Evolutionary conservation across 2,113 vertebrate genomes (phyloP).

Genomic region (Xenopus tropicalis): DNA sequence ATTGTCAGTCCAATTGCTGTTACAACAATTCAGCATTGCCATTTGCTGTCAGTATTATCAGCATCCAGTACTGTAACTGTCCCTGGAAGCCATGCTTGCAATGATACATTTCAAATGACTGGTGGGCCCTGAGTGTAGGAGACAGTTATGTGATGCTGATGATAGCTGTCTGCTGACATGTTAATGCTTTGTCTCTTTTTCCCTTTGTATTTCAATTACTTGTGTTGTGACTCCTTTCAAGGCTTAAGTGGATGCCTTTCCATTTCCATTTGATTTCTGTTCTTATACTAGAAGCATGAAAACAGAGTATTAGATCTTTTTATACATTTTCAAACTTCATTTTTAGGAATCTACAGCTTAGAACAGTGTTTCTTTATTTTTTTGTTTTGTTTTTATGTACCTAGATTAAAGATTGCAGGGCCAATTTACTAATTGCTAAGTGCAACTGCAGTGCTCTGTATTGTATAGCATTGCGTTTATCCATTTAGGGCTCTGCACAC

Average conservation of each 20-base stretch:
- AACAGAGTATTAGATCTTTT: conserved; percentile 4
- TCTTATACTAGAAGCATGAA: neutral
- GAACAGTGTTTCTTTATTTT: no score
- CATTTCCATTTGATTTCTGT: conserved; percentile 1
- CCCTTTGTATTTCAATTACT: conserved; percentile 34
- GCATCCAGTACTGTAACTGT: conserved; percentile 23
- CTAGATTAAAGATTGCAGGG: no score
- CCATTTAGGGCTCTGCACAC: no score
- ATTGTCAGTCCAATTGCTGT: conserved; percentile 31
- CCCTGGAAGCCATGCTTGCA: conserved; percentile 31
- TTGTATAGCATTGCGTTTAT: no score
- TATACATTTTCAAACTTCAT: neutral
- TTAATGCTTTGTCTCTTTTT: conserved; percentile 30
- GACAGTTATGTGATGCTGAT: conserved; percentile 34
- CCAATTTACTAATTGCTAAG: no score
- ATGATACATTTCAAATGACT: conserved; percentile 31
- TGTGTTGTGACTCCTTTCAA: conserved; percentile 18
- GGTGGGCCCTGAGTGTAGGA: conserved; percentile 9
- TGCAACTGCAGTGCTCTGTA: no score
- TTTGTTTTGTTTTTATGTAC: no score
- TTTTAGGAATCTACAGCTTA: no score
- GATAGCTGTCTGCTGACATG: conserved; percentile 38
- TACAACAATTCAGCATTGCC: conserved; percentile 38
- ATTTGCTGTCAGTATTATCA: conserved; percentile 34
- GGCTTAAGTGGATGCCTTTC: conserved; percentile 9